phyloP scores from a whole-genome alignment of 2,797 vertebrate species.

The Poeciliopsis turneri region DNA sequence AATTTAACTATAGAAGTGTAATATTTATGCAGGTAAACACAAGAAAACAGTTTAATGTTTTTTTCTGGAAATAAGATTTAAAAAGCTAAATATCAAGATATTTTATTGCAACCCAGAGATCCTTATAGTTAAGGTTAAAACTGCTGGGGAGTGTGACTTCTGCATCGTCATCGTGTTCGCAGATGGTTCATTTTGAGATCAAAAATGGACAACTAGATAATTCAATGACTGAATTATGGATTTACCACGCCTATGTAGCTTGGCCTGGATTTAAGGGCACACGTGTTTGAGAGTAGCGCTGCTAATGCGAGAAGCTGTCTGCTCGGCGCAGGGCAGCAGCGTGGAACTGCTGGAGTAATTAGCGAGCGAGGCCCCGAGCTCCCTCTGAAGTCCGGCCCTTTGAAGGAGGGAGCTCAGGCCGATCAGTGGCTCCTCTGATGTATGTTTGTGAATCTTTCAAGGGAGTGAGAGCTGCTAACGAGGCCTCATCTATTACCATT shows the following conservation, averaged over 20 bases:
- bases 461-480: slow-evolving; percentile 74
- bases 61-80: not conserved
- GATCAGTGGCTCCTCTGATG: slow-evolving; percentile 71
- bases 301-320: slow-evolving; percentile 51
- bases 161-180: slow-evolving; percentile 57
- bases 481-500: slow-evolving; percentile 79
- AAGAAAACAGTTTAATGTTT: not conserved
- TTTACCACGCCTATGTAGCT: slow-evolving; percentile 60
- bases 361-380: slow-evolving; percentile 61
- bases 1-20: not conserved
- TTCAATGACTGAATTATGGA: slow-evolving; percentile 70
- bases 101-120: slow-evolving; percentile 19
- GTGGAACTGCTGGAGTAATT: slow-evolving; percentile 76
- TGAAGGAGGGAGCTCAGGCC: slow-evolving; percentile 72
- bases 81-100: not conserved
- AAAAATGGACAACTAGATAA: slow-evolving; percentile 56
- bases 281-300: slow-evolving; percentile 39
- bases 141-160: slow-evolving; percentile 41
- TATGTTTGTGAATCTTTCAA: slow-evolving; percentile 76
- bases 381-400: slow-evolving; percentile 75
- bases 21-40: not conserved
- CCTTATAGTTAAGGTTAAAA: slow-evolving; percentile 28
- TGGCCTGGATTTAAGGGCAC: slow-evolving; percentile 45
- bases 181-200: slow-evolving; percentile 46
- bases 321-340: slow-evolving; percentile 46